Base-by-base conservation (phyloP, 1,140 invertebrate genomes). In the Acromyrmex charruanus region DNA sequence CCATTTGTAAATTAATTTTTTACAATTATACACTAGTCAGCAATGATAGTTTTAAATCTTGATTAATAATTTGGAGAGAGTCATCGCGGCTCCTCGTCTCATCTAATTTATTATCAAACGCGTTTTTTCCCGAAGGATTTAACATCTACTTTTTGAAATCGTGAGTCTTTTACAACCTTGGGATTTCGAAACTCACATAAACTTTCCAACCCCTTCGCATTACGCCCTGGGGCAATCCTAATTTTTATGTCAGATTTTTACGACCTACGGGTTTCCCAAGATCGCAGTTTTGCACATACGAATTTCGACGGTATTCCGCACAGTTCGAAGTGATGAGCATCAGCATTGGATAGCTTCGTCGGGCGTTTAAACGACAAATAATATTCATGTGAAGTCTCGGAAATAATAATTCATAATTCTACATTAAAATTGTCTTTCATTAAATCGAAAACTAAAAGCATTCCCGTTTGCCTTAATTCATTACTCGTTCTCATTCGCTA, bases 231-330 rank as follows among this genome's bases (percentile, higher is more conserved):
- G 71, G 86, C 86, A 68, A 88, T 87, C 82, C 61, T 88, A 88
- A 87, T 88, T 88, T 87, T 88, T 88, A 87, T n/a, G 86, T 86
- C 86, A 88, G 86, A 88, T 88, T 88, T 88, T 88, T 88, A 88
- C 71, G 86, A 86, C 39, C 28, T 12, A 12, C 31, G 69, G 12
- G 80, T 85, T 55, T 10, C 21, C 63, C 61, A 66, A 63, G 75
- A 85, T 44, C 61, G 61, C 69, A 74, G 12, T 84, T 84, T 74
- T 16, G 53, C 21, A 77, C 74, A 74, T 66, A 79, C 74, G 35
- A 21, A 79, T 55, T 79, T 79, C 10, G 35, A 79, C 58, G 2
- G 2, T 85, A 44, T n/a, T 49, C 10, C 18, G 14, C 82, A n/a
- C 6, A 25, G 59, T 55, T 55, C 18, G 28, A 85, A 18, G 25